Percentiles rank a stretch among this genome's conserved stretches.
phyloP scores from a whole-genome alignment of 1,140 invertebrate genomes.

The Trinorchestia longiramus region DNA sequence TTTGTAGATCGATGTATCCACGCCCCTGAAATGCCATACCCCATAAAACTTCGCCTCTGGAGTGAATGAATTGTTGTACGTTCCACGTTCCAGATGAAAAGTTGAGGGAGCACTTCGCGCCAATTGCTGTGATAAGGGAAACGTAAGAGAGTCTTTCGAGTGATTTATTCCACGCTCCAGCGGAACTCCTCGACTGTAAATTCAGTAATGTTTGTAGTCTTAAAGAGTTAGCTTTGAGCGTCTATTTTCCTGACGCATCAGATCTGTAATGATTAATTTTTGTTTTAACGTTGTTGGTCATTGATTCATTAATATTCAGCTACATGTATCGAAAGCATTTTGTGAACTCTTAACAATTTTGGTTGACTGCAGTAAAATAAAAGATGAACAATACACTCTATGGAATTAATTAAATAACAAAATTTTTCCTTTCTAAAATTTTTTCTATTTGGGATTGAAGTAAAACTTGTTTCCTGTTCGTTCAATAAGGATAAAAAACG shows the following conservation, averaged over 20 bases:
- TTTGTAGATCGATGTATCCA: not conserved
- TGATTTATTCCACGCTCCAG: not conserved
- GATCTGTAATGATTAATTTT: not conserved
- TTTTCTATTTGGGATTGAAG: not conserved
- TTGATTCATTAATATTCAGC: not conserved
- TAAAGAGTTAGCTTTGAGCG: not conserved
- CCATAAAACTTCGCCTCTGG: constrained; percentile 6
- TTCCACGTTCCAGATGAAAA: not conserved
- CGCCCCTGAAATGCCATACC: not conserved
- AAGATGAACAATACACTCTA: not conserved
- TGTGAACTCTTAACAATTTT: not conserved
- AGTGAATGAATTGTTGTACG: not conserved
- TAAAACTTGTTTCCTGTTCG: not conserved
- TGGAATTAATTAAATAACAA: not conserved
- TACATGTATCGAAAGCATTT: not conserved
- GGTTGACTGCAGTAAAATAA: not conserved
- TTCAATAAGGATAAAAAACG: not conserved
- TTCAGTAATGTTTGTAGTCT: not conserved
- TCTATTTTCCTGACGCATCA: not conserved
- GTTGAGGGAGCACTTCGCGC: constrained; percentile 3
- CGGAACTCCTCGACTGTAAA: not conserved
- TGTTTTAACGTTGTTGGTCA: not conserved
- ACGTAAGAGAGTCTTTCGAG: not conserved
- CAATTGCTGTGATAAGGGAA: not conserved
- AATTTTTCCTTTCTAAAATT: not conserved